Percentiles rank a stretch among this genome's conserved stretches.
Conservation (phyloP, 30 jellyfish, hydroid and myxozoan species). For the Aurelia aurita complex sp. Pacific region DNA sequence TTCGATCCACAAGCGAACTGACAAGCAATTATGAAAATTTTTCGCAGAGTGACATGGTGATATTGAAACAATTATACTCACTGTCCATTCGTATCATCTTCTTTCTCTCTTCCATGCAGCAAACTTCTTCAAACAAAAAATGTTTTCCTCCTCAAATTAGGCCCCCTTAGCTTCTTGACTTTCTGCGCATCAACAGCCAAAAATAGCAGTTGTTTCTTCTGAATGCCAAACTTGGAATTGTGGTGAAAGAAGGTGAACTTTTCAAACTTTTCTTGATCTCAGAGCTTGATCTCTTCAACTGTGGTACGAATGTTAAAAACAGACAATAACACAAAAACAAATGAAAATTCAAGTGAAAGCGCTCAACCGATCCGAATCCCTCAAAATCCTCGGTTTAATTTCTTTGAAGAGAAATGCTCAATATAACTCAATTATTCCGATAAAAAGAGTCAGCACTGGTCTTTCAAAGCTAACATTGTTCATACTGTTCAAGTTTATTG, state of each 20-base stretch:
- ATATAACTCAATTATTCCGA: conserved; percentile 24
- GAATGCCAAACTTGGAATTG: too few species aligned
- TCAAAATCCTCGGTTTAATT: neutral
- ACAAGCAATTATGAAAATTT: neutral
- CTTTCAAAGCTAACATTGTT: conserved; percentile 41
- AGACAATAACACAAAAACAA: conserved; percentile 20
- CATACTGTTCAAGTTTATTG: conserved; percentile 17
- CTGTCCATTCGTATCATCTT: conserved; percentile 24
- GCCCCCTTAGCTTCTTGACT: too few species aligned
- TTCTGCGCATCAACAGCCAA: too few species aligned
- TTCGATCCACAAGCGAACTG: neutral
- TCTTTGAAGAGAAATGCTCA: conserved; percentile 48
- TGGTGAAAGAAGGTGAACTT: too few species aligned
- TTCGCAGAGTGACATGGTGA: neutral
- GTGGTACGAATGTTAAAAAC: neutral
- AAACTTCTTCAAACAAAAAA: neutral
- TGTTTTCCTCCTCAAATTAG: neutral
- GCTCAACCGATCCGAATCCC: conserved; percentile 39
- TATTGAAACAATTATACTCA: neutral
- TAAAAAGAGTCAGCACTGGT: conserved; percentile 39
- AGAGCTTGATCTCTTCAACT: too few species aligned
- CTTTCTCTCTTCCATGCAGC: neutral
- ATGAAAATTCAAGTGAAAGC: neutral
- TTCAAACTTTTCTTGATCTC: too few species aligned
- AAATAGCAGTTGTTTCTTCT: too few species aligned